A percentile compares a stretch with the other conserved stretches of the same genome.
phyloP scores from a whole-genome alignment of 2,797 vertebrate species.

The Sebastes trivittatus region DNA sequence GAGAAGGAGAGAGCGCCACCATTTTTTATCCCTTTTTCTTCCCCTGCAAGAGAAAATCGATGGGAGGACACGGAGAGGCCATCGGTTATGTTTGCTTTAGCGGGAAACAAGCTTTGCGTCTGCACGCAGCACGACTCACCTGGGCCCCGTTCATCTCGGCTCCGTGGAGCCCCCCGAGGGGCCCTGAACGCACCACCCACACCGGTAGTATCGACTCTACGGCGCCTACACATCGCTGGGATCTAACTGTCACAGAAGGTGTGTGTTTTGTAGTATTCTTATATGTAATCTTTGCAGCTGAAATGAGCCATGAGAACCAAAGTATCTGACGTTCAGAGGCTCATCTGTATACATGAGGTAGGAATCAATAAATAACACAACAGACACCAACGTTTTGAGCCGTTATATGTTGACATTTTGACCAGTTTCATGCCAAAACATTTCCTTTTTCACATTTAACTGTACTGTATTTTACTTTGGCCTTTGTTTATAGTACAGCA shows the following conservation, averaged over 20 bases:
- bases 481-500: background rate
- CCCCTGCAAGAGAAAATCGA: slow-evolving; percentile 52
- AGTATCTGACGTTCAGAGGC: background rate
- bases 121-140: slow-evolving; percentile 52
- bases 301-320: background rate
- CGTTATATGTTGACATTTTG: background rate
- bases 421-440: background rate
- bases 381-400: background rate
- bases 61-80: slow-evolving; percentile 49
- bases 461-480: background rate
- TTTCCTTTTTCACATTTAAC: background rate
- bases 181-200: slow-evolving; percentile 25
- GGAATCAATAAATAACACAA: background rate
- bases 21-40: slow-evolving; percentile 54
- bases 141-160: slow-evolving; percentile 54
- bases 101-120: background rate
- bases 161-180: slow-evolving; percentile 4
- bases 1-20: slow-evolving; percentile 28
- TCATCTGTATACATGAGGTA: background rate
- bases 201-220: background rate
- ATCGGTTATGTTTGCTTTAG: slow-evolving; percentile 56
- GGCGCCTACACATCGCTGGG: slow-evolving; percentile 2
- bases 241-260: slow-evolving; percentile 16
- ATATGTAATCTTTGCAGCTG: background rate
- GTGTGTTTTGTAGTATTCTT: background rate